These are phyloP conservation scores for Lasioglossum zephyrum DNA, from an alignment of 2,888 invertebrate genomes.

Conservation along the genomic window DNA sequence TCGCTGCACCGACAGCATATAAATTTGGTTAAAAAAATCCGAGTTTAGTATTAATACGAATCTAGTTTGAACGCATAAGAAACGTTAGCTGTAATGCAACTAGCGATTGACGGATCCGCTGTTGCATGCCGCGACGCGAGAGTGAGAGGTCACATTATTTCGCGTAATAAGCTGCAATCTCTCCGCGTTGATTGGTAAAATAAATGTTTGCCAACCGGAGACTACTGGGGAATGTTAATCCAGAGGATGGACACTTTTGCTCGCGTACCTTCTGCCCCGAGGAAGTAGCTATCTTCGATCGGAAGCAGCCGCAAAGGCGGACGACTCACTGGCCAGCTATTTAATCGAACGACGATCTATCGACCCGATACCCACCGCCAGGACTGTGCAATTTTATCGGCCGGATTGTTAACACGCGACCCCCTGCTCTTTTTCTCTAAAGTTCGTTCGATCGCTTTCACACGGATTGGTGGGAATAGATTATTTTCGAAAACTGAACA, in stretches of 20 bases:
- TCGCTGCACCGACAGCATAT: too few relatives aligned
- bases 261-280: background rate
- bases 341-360: slow-evolving; percentile 46
- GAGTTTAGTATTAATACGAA: background rate
- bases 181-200: background rate
- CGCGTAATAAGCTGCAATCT: slow-evolving; percentile 5
- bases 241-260: background rate
- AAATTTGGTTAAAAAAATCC: background rate
- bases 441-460: background rate
- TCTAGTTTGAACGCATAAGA: background rate
- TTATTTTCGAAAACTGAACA: too few relatives aligned
- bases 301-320: slow-evolving; percentile 23
- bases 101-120: background rate
- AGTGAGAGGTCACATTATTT: background rate
- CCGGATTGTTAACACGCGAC: slow-evolving; percentile 21
- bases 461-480: background rate
- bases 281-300: slow-evolving; percentile 25
- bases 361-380: slow-evolving; percentile 13
- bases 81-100: slow-evolving; percentile 8
- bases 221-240: slow-evolving; percentile 20
- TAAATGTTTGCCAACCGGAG: background rate
- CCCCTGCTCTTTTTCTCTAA: background rate
- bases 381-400: slow-evolving; percentile 15
- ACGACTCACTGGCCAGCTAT: slow-evolving; percentile 21
- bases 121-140: background rate